These are phyloP conservation scores for Sesia apiformis DNA, from an alignment of 2,888 invertebrate species.

Conservation along the genomic window DNA sequence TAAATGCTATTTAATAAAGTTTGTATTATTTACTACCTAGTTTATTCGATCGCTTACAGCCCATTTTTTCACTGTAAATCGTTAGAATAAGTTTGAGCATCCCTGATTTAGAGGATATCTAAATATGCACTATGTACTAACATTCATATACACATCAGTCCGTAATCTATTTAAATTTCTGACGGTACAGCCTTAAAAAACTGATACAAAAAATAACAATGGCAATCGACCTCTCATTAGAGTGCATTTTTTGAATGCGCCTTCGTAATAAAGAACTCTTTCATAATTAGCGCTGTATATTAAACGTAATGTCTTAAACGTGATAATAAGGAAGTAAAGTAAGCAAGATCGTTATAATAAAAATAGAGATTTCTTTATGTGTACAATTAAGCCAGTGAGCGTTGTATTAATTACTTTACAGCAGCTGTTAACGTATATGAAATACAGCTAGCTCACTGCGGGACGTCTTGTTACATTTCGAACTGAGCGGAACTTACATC, in stretches of 20 bases:
- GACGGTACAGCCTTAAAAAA: no score
- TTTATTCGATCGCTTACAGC: no score
- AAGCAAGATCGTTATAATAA: slow-evolving; percentile 61
- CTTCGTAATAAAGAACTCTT: slow-evolving; percentile 57
- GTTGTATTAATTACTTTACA: slow-evolving; percentile 53
- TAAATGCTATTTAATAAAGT: no score
- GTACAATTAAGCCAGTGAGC: slow-evolving; percentile 57
- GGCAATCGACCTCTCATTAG: slow-evolving; percentile 43
- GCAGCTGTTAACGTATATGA: slow-evolving; percentile 43
- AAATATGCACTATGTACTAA: no score
- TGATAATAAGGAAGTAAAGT: slow-evolving; percentile 68
- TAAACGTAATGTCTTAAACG: slow-evolving; percentile 61
- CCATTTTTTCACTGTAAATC: no score
- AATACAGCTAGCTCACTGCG: slow-evolving; percentile 38
- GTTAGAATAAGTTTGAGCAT: no score
- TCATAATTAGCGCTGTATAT: slow-evolving; percentile 67
- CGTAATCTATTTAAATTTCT: no score
- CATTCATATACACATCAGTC: no score
- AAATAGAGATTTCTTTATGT: slow-evolving; percentile 64
- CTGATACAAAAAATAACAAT: slow-evolving; percentile 24
- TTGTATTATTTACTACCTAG: no score
- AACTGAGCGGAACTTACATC: slow-evolving; percentile 6
- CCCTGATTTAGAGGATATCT: no score
- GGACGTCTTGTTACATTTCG: slow-evolving; percentile 29
- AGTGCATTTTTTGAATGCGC: slow-evolving; percentile 43